These are phyloP conservation scores for Forbesichthys papilliferus DNA, from an alignment of 2,113 vertebrate species.

Conservation along the genomic window DNA sequence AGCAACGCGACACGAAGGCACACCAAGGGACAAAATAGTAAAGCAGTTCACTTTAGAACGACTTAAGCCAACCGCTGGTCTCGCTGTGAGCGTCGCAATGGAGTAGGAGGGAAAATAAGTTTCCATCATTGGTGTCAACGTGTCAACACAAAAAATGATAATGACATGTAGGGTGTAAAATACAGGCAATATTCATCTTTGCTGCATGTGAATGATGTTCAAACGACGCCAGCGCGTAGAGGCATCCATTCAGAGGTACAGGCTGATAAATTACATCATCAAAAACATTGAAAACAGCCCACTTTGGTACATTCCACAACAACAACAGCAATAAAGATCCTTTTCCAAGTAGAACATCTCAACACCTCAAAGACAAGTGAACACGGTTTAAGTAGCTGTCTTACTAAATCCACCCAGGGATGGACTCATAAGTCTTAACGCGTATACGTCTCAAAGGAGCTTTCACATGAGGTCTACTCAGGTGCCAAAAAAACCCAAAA, in stretches of 20 bases:
- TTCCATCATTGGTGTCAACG: constrained; percentile 37
- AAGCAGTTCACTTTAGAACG: constrained; percentile 19
- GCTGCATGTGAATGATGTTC: constrained; percentile 39
- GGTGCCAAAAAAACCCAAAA: constrained; percentile 27
- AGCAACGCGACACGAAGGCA: constrained; percentile 35
- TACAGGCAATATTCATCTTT: constrained; percentile 50
- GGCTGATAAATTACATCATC: constrained; percentile 45
- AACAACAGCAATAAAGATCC: constrained; percentile 15
- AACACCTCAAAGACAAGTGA: constrained; percentile 22
- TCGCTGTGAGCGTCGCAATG: constrained; percentile 2
- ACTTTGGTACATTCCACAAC: constrained; percentile 31
- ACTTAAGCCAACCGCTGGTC: neutral
- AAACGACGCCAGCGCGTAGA: constrained; percentile 35
- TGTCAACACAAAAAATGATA: constrained; percentile 44
- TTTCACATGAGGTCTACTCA: constrained; percentile 19
- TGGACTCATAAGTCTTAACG: constrained; percentile 23
- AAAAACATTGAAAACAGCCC: constrained; percentile 35
- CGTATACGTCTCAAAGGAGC: constrained; percentile 21
- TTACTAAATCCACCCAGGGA: constrained; percentile 28
- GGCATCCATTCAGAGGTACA: constrained; percentile 36
- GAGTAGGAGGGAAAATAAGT: neutral
- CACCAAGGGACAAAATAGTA: constrained; percentile 6
- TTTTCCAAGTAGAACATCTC: constrained; percentile 8
- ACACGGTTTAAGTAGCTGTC: constrained; percentile 20
- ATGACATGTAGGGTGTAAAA: constrained; percentile 39